Percentiles rank a stretch among this genome's conserved stretches.
phyloP scores from a whole-genome alignment of 2,113 vertebrate genomes.

The Chionis minor region DNA sequence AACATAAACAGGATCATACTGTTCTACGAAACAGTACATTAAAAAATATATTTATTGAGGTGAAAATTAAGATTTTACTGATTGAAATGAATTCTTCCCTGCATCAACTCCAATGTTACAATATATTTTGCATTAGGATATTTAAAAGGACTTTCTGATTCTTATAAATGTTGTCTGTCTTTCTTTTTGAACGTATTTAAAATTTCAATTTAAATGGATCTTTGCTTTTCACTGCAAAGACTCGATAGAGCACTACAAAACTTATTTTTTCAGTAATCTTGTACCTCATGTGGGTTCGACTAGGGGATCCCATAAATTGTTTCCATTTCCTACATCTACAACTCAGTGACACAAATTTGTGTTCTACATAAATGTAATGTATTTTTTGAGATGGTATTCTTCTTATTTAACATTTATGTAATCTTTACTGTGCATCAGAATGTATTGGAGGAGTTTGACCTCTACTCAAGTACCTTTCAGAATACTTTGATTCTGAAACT shows the following conservation, averaged over 20 bases:
- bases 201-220: slow-evolving; percentile 25
- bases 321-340: slow-evolving; percentile 9
- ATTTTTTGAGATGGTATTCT: slow-evolving; percentile 17
- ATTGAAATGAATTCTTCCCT: not conserved
- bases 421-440: not conserved
- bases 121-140: not conserved
- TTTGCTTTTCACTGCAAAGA: not conserved
- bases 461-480: not conserved
- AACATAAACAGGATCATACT: not conserved
- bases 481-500: not conserved
- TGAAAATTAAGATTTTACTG: not conserved
- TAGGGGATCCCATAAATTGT: not conserved
- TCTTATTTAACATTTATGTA: slow-evolving; percentile 14
- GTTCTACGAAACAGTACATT: not conserved
- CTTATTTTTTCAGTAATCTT: not conserved
- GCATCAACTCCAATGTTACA: not conserved
- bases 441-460: not conserved
- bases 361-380: not conserved
- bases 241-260: not conserved
- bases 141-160: not conserved
- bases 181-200: not conserved
- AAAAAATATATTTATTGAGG: not conserved
- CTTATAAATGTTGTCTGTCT: not conserved
- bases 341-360: not conserved
- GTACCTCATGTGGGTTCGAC: not conserved